These are phyloP conservation scores for Pentalonia nigronervosa DNA, from an alignment of 1,140 invertebrate species.

Conservation along the genomic window DNA sequence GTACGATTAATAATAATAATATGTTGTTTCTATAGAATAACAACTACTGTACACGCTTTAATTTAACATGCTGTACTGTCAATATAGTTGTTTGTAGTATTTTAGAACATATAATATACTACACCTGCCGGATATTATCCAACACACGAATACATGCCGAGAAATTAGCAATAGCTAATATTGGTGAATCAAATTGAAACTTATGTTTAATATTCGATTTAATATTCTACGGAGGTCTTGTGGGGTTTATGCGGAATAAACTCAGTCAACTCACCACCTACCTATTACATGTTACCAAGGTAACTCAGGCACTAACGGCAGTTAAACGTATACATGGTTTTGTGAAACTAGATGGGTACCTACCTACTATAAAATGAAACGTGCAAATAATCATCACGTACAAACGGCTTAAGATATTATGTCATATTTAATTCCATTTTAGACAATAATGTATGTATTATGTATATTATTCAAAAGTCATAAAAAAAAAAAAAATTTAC, in stretches of 20 bases:
- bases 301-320: not conserved
- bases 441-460: not conserved
- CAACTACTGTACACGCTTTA: not conserved
- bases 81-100: not conserved
- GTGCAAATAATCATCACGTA: not conserved
- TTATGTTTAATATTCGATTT: not conserved
- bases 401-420: not conserved
- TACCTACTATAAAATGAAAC: not conserved
- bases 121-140: not conserved
- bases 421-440: not conserved
- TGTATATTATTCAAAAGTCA: not conserved
- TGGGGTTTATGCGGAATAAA: not conserved
- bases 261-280: not conserved
- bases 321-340: not conserved
- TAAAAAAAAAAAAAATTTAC: not conserved
- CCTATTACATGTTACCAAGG: not conserved
- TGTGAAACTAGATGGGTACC: not conserved
- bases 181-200: conserved; percentile 5
- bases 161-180: not conserved
- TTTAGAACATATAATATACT: not conserved
- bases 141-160: not conserved
- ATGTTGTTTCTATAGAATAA: not conserved
- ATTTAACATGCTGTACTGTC: not conserved
- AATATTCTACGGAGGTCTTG: not conserved
- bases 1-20: not conserved